These are phyloP conservation scores for Crotalus viridis DNA, from an alignment of 2,113 vertebrate genomes.

Conservation along the genomic window DNA sequence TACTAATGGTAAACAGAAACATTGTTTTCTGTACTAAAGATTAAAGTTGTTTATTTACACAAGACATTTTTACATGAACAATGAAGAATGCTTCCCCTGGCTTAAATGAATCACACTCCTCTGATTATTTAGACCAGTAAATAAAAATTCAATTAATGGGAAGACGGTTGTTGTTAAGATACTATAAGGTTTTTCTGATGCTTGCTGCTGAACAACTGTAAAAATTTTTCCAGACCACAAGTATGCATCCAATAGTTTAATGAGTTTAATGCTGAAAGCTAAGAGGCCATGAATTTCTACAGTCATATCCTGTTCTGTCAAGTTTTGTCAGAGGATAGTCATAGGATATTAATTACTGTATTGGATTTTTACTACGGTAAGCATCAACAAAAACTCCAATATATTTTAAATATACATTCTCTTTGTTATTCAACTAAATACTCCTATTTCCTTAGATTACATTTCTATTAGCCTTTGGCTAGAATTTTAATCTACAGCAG, in stretches of 20 bases:
- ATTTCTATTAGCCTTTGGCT: conserved; percentile 7
- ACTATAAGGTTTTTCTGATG: neutral
- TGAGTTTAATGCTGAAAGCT: conserved; percentile 48
- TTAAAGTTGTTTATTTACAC: conserved; percentile 59
- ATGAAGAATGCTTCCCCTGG: conserved; percentile 49
- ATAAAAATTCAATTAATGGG: conserved; percentile 42
- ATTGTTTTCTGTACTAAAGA: conserved; percentile 51
- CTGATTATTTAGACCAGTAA: conserved; percentile 40
- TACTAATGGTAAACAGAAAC: conserved; percentile 61
- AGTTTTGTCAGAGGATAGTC: conserved; percentile 49
- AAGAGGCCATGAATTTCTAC: conserved; percentile 29
- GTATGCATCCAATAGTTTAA: conserved; percentile 37
- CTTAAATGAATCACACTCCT: conserved; percentile 61
- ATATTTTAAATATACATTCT: neutral
- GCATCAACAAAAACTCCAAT: conserved; percentile 28
- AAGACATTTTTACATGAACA: conserved; percentile 46
- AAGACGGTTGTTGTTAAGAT: neutral
- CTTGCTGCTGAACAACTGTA: conserved; percentile 45
- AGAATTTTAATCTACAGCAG: neutral
- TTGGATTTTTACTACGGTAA: conserved; percentile 37
- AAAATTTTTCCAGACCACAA: conserved; percentile 53
- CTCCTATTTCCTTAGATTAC: conserved; percentile 19
- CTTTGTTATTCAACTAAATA: conserved; percentile 39
- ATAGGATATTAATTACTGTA: conserved; percentile 32
- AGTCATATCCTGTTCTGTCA: conserved; percentile 48